Base-by-base conservation (phyloP, 1,140 invertebrate genomes). In the Drosophila athabasca region DNA sequence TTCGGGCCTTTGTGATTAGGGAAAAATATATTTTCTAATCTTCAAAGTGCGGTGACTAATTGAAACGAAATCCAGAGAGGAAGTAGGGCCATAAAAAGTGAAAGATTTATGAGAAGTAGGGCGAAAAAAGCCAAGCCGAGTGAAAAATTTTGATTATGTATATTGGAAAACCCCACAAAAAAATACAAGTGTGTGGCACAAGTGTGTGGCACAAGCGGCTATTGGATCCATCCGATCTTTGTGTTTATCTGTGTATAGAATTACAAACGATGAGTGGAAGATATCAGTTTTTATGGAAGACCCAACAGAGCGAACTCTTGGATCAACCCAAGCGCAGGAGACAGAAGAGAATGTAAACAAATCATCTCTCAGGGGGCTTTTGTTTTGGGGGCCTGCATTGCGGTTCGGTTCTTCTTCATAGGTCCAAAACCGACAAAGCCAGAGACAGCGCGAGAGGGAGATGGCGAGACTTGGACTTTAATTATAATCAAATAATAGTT, bases 401-500 rank as follows among this genome's bases (percentile, higher is more conserved):
- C 67, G 55, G 46, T 43, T 64, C 9, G 55, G 46, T 43, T 64
- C 9, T 13, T 54, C 66, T 69, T 70, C 65, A 70, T 69, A 70
- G 67, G 67, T 26, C 22, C 9, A 43, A 57, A 57, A 57, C 66
- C 66, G 64, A 50, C 57, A 58, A 9, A 62, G 50, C 50, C 35
- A 39, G 57, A 19, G 60, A 62, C 54, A 62, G 68, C 72, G 46
- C 69, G 31, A 29, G 41, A 22, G 13, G 39, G 26, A 13, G 35
- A 55, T 55, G 29, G 60, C 26, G 62, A 65, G 58, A 62, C 65
- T 19, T 19, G 69, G 46, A 73, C 76, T 79, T 84, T 84, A 84
- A 84, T 84, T 84, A 84, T 84, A 80, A 76, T 62, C 80, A 84
- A 84, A 84, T 85, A 84, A 43, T 54, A 52, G 70, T 55, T 45